phyloP scores from a whole-genome alignment of 2,888 invertebrate genomes.

The Fissipunctia ypsillon region DNA sequence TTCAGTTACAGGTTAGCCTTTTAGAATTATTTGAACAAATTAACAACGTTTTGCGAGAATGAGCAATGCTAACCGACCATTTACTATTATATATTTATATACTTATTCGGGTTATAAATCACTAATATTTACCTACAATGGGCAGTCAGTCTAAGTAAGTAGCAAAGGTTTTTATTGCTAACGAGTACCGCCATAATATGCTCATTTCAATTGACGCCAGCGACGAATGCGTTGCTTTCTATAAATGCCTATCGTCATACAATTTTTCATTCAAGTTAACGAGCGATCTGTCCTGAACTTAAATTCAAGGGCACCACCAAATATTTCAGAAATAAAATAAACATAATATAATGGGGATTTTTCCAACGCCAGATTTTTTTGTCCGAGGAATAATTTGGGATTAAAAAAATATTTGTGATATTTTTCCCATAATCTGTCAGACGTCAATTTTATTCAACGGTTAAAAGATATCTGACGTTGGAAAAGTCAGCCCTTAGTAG shows the following conservation, averaged over 20 bases:
- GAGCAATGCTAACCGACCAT: not conserved
- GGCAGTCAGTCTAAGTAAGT: not conserved
- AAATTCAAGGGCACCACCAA: conserved; percentile 1
- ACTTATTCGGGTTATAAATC: not conserved
- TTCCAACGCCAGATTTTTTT: not conserved
- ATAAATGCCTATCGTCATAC: not conserved
- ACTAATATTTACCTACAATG: conserved; percentile 1
- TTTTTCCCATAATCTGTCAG: not conserved
- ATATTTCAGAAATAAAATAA: not conserved
- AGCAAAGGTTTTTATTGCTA: not conserved
- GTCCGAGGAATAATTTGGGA: not conserved
- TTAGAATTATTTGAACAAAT: not conserved
- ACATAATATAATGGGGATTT: not conserved
- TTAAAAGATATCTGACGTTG: not conserved
- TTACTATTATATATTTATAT: not conserved
- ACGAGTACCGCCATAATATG: not conserved
- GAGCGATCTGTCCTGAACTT: not conserved
- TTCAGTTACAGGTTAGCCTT: not conserved
- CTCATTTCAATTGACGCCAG: conserved; percentile 2
- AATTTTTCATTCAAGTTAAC: not conserved
- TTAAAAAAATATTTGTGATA: not conserved
- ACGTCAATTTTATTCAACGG: not conserved
- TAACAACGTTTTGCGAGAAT: not conserved
- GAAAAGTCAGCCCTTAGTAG: not conserved
- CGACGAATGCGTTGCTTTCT: not conserved